Evolutionary conservation across 2,888 invertebrate species (phyloP).

Genomic region (Chymomyza fuscimana): DNA sequence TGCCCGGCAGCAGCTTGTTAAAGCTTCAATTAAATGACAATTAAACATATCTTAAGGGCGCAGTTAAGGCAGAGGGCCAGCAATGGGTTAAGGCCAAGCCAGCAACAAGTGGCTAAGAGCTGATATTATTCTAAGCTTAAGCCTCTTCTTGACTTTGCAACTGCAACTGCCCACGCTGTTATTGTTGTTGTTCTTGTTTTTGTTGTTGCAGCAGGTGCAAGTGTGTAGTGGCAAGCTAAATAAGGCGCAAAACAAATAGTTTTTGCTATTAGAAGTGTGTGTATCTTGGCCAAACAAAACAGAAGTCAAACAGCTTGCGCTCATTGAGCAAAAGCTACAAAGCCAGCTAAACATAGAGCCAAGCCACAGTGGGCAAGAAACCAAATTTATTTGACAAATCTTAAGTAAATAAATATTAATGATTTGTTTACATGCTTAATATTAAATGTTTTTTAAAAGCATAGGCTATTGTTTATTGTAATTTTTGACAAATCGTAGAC

Average conservation of each 20-base stretch:
- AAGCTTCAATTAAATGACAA: slow-evolving; percentile 46
- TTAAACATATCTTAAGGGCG: slow-evolving; percentile 37
- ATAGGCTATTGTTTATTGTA: no score
- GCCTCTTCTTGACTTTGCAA: background rate
- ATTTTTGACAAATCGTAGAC: no score
- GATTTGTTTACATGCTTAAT: no score
- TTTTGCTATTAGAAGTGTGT: slow-evolving; percentile 59
- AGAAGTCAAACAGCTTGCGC: slow-evolving; percentile 54
- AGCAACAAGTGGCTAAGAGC: background rate
- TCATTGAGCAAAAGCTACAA: slow-evolving; percentile 52
- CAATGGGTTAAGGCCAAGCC: no score
- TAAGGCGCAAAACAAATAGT: slow-evolving; percentile 69
- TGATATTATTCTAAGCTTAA: background rate
- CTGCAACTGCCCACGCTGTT: slow-evolving; percentile 50
- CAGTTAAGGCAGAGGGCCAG: background rate
- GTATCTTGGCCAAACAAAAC: slow-evolving; percentile 41
- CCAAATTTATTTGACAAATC: no score
- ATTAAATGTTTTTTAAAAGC: no score
- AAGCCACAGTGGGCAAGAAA: background rate
- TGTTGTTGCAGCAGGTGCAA: slow-evolving; percentile 58
- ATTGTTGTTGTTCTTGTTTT: slow-evolving; percentile 15
- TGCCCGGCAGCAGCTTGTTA: slow-evolving; percentile 15
- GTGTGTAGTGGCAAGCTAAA: slow-evolving; percentile 56
- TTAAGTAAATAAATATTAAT: no score
- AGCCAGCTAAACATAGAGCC: background rate